A percentile compares a stretch with the other conserved stretches of the same genome.
Conservation (phyloP, 2,113 vertebrate species). For the Pelmatolapia mariae region DNA sequence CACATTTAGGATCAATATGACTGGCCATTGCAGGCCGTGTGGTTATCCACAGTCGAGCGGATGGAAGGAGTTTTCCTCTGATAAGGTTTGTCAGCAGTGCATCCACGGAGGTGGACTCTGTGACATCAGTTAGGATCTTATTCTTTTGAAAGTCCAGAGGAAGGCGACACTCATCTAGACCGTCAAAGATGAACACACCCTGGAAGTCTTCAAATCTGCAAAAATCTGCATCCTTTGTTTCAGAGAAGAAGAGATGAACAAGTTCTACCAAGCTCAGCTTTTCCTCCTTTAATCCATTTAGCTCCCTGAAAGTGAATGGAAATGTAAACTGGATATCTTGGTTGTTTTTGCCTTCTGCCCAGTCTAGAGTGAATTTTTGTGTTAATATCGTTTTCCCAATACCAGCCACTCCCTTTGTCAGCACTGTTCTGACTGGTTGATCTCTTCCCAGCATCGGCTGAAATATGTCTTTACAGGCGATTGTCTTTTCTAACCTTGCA, state of each 20-base stretch:
- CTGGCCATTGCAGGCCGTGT: background rate
- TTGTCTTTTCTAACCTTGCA: background rate
- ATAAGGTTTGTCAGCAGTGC: background rate
- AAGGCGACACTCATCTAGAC: background rate
- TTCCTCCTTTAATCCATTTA: background rate
- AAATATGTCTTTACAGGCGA: background rate
- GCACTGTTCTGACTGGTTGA: background rate
- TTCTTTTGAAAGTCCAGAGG: too few relatives aligned
- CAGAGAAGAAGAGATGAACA: background rate
- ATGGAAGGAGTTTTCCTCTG: background rate
- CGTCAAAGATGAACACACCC: background rate
- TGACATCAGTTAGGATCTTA: background rate
- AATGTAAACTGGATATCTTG: background rate
- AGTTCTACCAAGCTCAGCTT: background rate
- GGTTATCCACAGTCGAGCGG: background rate
- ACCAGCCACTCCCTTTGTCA: background rate
- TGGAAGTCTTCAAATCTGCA: background rate
- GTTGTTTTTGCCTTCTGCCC: background rate
- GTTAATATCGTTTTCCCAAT: background rate
- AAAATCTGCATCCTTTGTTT: background rate
- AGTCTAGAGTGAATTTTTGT: background rate
- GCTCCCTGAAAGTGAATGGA: background rate
- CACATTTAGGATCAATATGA: background rate
- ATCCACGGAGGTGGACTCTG: background rate
- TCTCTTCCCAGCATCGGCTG: background rate